Percentiles rank a stretch among this genome's conserved stretches.
Evolutionary conservation across 2,888 invertebrate genomes (phyloP).

Genomic region (Notodonta dromedarius): DNA sequence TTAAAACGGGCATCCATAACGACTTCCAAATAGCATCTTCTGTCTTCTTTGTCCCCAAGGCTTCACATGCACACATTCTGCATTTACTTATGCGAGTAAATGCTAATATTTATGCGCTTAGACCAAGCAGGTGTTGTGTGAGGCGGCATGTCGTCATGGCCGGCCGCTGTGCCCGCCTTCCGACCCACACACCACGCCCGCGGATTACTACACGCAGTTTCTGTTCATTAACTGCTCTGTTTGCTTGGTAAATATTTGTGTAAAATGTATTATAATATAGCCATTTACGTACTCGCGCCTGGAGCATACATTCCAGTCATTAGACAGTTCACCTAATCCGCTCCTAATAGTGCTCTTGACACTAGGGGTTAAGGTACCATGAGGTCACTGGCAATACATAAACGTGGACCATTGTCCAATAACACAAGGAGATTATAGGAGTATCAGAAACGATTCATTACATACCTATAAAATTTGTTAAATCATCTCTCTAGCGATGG

Average conservation of each 20-base stretch:
- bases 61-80: not conserved
- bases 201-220: conserved; percentile 20
- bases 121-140: conserved; percentile 24
- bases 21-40: conserved; percentile 9
- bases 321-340: too few species aligned
- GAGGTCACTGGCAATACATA: too few species aligned
- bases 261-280: not conserved
- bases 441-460: too few species aligned
- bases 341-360: too few species aligned
- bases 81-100: conserved; percentile 10
- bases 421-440: too few species aligned
- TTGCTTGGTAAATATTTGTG: conserved; percentile 20
- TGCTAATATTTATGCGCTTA: conserved; percentile 15
- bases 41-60: too few species aligned
- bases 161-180: conserved; percentile 1
- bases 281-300: too few species aligned
- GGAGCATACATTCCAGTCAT: too few species aligned
- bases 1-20: not conserved
- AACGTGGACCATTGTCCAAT: too few species aligned
- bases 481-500: too few species aligned
- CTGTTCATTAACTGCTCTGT: conserved; percentile 8
- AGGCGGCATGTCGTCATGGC: conserved; percentile 24
- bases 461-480: too few species aligned
- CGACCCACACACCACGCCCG: conserved; percentile 24
- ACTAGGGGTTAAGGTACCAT: too few species aligned